Percentiles rank a stretch among this genome's conserved stretches.
Conservation (phyloP, 2,888 invertebrate genomes). For the Ligdia adustata region DNA sequence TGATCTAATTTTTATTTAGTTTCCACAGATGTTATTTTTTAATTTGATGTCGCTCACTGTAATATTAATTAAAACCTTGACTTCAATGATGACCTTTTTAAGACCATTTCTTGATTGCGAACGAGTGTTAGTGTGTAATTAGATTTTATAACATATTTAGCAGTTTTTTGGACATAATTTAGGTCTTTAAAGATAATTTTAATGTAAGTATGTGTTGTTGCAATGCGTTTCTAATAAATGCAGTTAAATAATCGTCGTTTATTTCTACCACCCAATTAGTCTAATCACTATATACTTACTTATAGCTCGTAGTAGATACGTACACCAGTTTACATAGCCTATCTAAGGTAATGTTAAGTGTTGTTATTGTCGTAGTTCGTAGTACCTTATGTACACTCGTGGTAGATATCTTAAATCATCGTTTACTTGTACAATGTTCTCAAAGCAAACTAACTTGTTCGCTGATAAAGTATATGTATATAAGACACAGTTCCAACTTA, state of each 20-base stretch:
- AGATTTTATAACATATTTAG: conserved; percentile 10
- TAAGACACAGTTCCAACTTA: conserved; percentile 17
- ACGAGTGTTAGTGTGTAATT: conserved; percentile 11
- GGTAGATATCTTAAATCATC: conserved; percentile 17
- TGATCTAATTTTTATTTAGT: neutral
- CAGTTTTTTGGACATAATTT: conserved; percentile 6
- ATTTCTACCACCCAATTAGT: too few relatives aligned
- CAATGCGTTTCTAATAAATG: too few relatives aligned
- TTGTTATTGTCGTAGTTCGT: neutral
- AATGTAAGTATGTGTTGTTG: conserved; percentile 1
- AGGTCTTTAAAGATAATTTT: conserved; percentile 11
- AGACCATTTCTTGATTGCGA: conserved; percentile 34
- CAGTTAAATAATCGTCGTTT: too few relatives aligned
- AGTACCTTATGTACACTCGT: too few relatives aligned
- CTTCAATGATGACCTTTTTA: conserved; percentile 24
- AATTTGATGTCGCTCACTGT: conserved; percentile 42
- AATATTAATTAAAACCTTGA: conserved; percentile 52
- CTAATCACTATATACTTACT: too few relatives aligned
- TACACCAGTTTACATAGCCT: too few relatives aligned
- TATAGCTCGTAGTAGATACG: too few relatives aligned
- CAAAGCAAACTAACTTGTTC: conserved; percentile 9
- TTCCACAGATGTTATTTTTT: conserved; percentile 14
- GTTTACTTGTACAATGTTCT: conserved; percentile 10
- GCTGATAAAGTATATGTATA: conserved; percentile 21
- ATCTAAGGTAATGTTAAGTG: too few relatives aligned